These are phyloP conservation scores for Rhinoderma darwinii DNA, from an alignment of 2,113 vertebrate genomes.

Conservation along the genomic window DNA sequence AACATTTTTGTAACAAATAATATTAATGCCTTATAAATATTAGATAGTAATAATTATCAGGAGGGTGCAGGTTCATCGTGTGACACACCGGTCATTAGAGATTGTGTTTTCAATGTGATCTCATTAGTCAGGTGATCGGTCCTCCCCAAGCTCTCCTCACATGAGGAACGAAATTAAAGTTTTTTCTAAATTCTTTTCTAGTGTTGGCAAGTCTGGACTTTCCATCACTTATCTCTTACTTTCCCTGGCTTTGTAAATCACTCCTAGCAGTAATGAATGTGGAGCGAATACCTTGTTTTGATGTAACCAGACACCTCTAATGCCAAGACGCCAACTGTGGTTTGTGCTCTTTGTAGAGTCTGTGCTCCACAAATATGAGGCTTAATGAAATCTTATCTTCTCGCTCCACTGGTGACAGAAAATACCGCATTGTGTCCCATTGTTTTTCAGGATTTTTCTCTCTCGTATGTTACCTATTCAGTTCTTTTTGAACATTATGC, in stretches of 20 bases:
- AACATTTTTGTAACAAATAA: too few relatives aligned
- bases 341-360: slow-evolving; percentile 28
- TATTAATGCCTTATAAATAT: not conserved
- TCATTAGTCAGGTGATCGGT: not conserved
- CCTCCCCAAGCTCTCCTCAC: not conserved
- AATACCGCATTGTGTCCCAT: slow-evolving; percentile 12
- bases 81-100: not conserved
- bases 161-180: not conserved
- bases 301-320: slow-evolving; percentile 35
- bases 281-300: slow-evolving; percentile 49
- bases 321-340: slow-evolving; percentile 29
- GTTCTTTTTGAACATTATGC: not conserved
- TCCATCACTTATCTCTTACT: slow-evolving; percentile 32
- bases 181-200: slow-evolving; percentile 33
- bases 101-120: not conserved
- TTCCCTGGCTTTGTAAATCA: slow-evolving; percentile 24
- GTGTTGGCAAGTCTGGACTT: slow-evolving; percentile 30
- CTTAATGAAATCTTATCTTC: slow-evolving; percentile 47
- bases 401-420: slow-evolving; percentile 20
- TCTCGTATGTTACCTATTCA: not conserved
- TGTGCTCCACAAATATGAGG: not conserved
- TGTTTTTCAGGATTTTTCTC: not conserved
- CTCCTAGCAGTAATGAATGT: not conserved
- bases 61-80: not conserved
- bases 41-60: not conserved